Base-by-base conservation (phyloP, 92 coral and sea anemone genomes). In the Phenganax marumi region DNA sequence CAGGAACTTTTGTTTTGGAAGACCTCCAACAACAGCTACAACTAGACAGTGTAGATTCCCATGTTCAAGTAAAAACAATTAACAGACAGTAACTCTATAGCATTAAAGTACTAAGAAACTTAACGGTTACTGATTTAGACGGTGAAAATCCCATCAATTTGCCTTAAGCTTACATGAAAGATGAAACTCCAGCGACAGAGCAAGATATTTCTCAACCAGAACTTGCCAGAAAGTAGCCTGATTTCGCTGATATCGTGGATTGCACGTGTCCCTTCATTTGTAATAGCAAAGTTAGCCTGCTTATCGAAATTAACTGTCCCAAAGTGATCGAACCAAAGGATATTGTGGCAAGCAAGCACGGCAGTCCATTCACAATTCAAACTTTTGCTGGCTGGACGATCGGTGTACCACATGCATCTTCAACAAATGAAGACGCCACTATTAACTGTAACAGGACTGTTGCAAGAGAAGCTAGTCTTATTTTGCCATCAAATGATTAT, bases 311-410 rank as follows among this genome's bases (percentile, higher is more conserved):
- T 56, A 85, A 89, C 58, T 85, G 89, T 49, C 91, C 89, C 3
- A 73, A 76, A 57, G 89, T 87, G 18, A 69, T 85, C 12, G 81
- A 87, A 70, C 88, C 85, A 6, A 55, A 22, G 33, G 81, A 84
- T 23, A 22, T 87, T 18, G 65, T 87, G 24, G 65, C 87, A 18
- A 50, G 87, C 47, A 62, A 68, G 52, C 48, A 77, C 21, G 87
- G 84, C 33, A 84, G 87, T 61, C 87, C 86, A 12, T 87, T 72
- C 55, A 84, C 85, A 3, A 68, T 84, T n/a, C 55, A 76, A 46
- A 87, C 90, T 9, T 87, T 89, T 72, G 90, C 88, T 11, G 86
- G 86, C 23, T 75, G 90, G 92, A 85, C 86, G 9, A 48, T 89
- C 55, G 61, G 87, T 18, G 90, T 88, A 22, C 87, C 91, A 3